phyloP scores from a whole-genome alignment of 2,888 invertebrate species.

The Epinotia bilunana region DNA sequence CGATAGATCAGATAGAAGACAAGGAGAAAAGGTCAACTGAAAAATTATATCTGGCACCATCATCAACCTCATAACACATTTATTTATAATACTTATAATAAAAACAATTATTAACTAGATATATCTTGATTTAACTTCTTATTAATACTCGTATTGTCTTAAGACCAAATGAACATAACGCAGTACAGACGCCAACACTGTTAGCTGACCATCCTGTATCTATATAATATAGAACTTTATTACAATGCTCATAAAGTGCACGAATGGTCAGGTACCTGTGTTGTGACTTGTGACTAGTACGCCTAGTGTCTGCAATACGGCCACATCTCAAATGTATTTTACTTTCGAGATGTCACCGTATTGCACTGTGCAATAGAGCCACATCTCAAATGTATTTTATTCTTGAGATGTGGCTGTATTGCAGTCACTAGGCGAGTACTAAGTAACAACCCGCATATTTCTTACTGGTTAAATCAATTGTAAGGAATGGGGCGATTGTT shows the following conservation, averaged over 20 bases:
- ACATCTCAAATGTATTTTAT: no score
- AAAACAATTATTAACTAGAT: not conserved
- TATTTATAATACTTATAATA: not conserved
- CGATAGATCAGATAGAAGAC: conserved; percentile 68
- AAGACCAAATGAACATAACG: not conserved
- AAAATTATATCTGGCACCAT: conserved; percentile 14
- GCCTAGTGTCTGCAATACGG: no score
- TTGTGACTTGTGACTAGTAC: no score
- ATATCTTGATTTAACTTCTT: not conserved
- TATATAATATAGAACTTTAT: no score
- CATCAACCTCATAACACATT: conserved; percentile 15
- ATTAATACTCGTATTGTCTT: not conserved
- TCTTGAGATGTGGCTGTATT: no score
- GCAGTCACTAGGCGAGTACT: no score
- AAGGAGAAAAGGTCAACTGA: conserved; percentile 36
- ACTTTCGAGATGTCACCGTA: no score
- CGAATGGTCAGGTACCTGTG: no score
- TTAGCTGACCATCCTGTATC: no score
- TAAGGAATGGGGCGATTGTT: conserved; percentile 23
- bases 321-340: no score
- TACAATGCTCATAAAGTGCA: no score
- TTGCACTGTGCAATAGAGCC: no score
- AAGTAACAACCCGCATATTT: conserved; percentile 15
- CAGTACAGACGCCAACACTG: not conserved
- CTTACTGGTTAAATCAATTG: conserved; percentile 16